Base-by-base conservation (phyloP, 2,113 vertebrate genomes). In the Triplophysa tibetana region DNA sequence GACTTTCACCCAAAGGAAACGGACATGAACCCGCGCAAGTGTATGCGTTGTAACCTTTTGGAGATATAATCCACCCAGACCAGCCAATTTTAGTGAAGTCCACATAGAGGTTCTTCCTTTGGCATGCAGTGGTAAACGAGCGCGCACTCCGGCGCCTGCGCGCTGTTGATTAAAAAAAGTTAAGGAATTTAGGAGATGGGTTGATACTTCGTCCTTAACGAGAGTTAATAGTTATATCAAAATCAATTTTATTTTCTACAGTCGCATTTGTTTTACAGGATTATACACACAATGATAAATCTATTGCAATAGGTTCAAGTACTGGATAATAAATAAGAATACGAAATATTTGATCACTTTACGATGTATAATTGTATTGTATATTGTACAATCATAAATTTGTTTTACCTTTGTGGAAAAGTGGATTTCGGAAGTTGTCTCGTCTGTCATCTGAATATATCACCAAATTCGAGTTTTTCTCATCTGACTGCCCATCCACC, bases 11-110 rank as follows among this genome's bases (percentile, higher is more conserved):
- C 17, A 96, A 79, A 0, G 95, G 94, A 81, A 95, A 95, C 0
- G 93, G 83, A 62, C 95, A 95, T 13, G 92, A 91, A 16, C 94
- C 95, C 21, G 78, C 90, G 88, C 94, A 95, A 75, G 93, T 89
- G 86, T 93, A 93, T 0, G 94, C 93, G 12, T 95, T 95, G 90
- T 95, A 96, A 11, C 94, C 93, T 16, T 88, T 87, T 0, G 95
- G 94, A 1, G 93, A 93, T 86, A 96, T 95, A 86, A 96, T 94
- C 95, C 95, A 95, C 4, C 92, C 93, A 0, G 93, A 92, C 95
- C 94, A 95, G 70, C 95, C 94, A 11, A 96, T 94, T 58, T 94
- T 92, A 29, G 89, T 90, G 33, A 96, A 96, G 88, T 96, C 94
- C 2, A 96, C 94, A 0, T 93, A 95, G 60, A 96, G 92, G 1